Conservation (phyloP, 2,113 vertebrate genomes). For the Illadopsis cleaveri region DNA sequence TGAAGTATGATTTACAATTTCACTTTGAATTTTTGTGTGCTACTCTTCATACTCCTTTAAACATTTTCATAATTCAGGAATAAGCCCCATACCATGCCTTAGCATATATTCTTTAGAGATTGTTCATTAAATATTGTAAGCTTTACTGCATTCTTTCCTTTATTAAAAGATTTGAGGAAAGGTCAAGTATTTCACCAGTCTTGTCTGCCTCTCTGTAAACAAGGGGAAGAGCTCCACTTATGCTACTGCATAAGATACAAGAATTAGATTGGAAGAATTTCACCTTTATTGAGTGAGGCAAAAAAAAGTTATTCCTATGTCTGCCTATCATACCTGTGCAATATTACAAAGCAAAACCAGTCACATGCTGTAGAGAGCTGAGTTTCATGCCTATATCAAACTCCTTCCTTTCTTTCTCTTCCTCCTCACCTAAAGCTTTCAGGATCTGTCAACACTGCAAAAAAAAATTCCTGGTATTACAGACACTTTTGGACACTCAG, state of each 20-base stretch:
- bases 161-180: background rate
- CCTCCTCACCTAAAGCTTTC: background rate
- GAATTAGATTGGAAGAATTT: background rate
- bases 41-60: background rate
- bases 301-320: background rate
- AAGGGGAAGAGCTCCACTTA: background rate
- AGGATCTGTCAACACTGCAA: background rate
- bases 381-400: background rate
- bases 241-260: rapidly evolving
- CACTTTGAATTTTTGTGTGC: background rate
- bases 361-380: background rate
- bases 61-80: background rate
- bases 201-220: background rate
- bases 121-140: background rate
- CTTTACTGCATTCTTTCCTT: background rate
- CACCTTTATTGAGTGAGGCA: background rate
- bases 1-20: background rate
- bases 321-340: background rate
- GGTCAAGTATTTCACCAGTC: background rate
- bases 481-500: background rate
- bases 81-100: background rate
- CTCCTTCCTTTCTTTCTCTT: background rate
- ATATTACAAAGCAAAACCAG: background rate
- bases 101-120: background rate
- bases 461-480: background rate